phyloP scores from a whole-genome alignment of 2,797 vertebrate genomes.

The Crax fasciolata region DNA sequence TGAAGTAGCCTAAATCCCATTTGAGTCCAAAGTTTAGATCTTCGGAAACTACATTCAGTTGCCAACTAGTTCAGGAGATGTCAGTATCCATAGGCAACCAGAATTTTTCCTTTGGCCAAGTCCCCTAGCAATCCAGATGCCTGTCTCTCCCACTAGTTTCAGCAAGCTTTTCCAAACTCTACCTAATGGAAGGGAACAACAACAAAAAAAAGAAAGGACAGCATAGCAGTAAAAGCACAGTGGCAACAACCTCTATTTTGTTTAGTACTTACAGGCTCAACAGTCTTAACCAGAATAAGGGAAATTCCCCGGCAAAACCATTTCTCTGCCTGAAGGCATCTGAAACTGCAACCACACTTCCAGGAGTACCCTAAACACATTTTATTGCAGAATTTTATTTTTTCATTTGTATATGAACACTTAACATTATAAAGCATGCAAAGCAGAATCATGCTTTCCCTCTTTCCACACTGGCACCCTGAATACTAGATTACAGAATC shows the following conservation, averaged over 20 bases:
- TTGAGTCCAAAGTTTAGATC: constrained; percentile 64
- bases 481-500: not conserved
- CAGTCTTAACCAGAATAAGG: rapidly evolving
- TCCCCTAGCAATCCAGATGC: not conserved
- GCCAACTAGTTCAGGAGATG: constrained; percentile 21
- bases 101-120: not conserved
- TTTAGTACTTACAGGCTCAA: not conserved
- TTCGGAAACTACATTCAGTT: constrained; percentile 42
- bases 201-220: not conserved
- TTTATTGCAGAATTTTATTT: not conserved
- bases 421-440: not conserved
- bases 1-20: constrained; percentile 63
- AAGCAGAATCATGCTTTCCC: not conserved
- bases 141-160: not conserved
- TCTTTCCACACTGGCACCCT: not conserved
- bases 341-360: not conserved
- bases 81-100: constrained; percentile 7
- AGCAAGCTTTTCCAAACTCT: not conserved
- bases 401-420: not conserved
- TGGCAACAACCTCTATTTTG: not conserved
- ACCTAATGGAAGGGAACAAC: not conserved
- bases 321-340: not conserved
- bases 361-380: not conserved
- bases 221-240: not conserved
- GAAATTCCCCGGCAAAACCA: not conserved